Evolutionary conservation across 2,888 invertebrate genomes (phyloP).

Genomic region (Macaria liturata): DNA sequence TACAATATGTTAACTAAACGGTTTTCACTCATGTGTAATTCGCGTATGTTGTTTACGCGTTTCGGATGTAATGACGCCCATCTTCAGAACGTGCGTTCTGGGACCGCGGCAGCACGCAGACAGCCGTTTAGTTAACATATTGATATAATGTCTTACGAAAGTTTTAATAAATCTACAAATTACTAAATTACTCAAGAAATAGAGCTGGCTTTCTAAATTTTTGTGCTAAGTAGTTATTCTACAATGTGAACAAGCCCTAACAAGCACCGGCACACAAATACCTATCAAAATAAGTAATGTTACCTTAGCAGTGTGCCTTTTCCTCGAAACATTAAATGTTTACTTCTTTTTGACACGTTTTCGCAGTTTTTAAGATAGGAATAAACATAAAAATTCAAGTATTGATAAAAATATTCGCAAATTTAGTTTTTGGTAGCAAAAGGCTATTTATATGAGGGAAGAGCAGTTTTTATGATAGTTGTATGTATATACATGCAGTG

Average conservation of each 20-base stretch:
- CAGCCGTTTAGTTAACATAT: too few relatives aligned
- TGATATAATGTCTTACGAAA: too few relatives aligned
- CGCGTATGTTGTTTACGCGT: too few relatives aligned
- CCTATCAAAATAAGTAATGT: slow-evolving; percentile 20
- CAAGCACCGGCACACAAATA: slow-evolving; percentile 23
- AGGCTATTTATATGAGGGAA: slow-evolving; percentile 20
- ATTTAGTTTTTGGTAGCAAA: slow-evolving; percentile 8
- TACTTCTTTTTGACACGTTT: slow-evolving; percentile 37
- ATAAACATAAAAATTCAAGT: slow-evolving; percentile 21
- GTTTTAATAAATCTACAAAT: too few relatives aligned
- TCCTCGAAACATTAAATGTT: slow-evolving; percentile 15
- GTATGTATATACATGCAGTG: slow-evolving; percentile 16
- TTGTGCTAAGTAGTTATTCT: background rate
- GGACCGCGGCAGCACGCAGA: too few relatives aligned
- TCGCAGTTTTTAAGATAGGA: slow-evolving; percentile 32
- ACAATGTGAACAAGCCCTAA: slow-evolving; percentile 24
- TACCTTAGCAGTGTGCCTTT: slow-evolving; percentile 11
- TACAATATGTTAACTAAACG: too few relatives aligned
- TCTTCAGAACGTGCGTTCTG: too few relatives aligned
- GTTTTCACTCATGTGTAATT: too few relatives aligned
- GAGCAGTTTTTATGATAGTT: slow-evolving; percentile 2
- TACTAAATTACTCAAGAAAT: too few relatives aligned
- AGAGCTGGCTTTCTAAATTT: too few relatives aligned
- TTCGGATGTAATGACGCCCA: too few relatives aligned
- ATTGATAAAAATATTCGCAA: slow-evolving; percentile 26